Conservation (phyloP, 2,797 vertebrate genomes). For the Dendrocincla tyrannina region DNA sequence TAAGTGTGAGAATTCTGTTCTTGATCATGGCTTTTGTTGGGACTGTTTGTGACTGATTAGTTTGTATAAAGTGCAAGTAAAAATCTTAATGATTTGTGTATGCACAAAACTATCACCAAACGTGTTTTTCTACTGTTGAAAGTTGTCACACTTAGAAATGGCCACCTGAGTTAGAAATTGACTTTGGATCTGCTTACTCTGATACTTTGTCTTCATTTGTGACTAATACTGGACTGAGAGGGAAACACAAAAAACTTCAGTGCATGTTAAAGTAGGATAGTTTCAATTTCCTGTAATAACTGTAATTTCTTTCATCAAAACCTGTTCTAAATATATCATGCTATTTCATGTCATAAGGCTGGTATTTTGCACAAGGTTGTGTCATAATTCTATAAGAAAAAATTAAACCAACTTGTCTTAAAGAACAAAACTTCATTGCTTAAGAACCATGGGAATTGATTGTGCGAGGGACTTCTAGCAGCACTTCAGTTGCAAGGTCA, state of each 20-base stretch:
- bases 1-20: slow-evolving; percentile 26
- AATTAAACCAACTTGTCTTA: neutral
- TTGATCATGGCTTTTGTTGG: slow-evolving; percentile 15
- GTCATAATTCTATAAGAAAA: neutral
- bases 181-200: neutral
- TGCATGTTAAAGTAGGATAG: neutral
- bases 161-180: neutral
- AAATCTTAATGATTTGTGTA: neutral
- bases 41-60: neutral
- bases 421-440: neutral
- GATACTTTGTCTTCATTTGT: neutral
- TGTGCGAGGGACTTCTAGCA: neutral
- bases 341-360: neutral
- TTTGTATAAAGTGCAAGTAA: slow-evolving; percentile 30
- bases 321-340: neutral
- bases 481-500: neutral
- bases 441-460: neutral
- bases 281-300: neutral
- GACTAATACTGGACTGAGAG: neutral
- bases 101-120: neutral
- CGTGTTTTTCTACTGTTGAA: neutral
- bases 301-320: neutral
- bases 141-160: neutral
- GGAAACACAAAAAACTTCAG: neutral
- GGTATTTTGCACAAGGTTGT: neutral